Percentiles rank a stretch among this genome's conserved stretches.
Conservation (phyloP, 2,113 vertebrate species). For the Xiphophorus couchianus region DNA sequence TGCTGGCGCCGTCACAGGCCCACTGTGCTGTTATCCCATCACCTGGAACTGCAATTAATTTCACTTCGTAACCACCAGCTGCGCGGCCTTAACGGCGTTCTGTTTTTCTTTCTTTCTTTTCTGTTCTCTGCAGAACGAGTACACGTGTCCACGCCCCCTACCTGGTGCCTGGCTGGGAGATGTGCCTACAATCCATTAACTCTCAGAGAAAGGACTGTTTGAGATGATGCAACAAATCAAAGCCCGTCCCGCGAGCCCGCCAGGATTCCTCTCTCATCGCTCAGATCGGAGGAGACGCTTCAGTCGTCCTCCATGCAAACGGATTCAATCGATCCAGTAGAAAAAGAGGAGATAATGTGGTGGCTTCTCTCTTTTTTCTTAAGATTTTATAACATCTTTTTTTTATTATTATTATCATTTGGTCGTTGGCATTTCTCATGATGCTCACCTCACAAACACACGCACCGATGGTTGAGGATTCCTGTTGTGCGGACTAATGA, state of each 20-base stretch:
- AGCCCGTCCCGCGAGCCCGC: slow-evolving; percentile 15
- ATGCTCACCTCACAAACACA: slow-evolving; percentile 19
- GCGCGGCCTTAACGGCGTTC: slow-evolving; percentile 28
- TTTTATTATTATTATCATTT: not conserved
- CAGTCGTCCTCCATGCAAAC: slow-evolving; percentile 15
- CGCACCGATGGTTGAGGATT: slow-evolving; percentile 9
- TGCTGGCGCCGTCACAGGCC: slow-evolving; percentile 52
- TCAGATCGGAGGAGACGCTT: slow-evolving; percentile 32
- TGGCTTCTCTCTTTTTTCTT: slow-evolving; percentile 23
- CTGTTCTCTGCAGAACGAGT: slow-evolving; percentile 76
- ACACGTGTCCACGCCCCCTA: slow-evolving; percentile 80
- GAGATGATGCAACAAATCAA: slow-evolving; percentile 17
- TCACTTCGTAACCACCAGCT: slow-evolving; percentile 56
- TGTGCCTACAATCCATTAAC: slow-evolving; percentile 77
- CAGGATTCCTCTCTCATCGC: slow-evolving; percentile 26
- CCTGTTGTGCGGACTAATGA: slow-evolving; percentile 5
- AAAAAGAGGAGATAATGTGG: slow-evolving; percentile 15
- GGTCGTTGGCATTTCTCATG: slow-evolving; percentile 43
- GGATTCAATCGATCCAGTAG: slow-evolving; percentile 9
- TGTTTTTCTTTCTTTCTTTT: slow-evolving; percentile 16
- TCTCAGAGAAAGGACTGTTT: slow-evolving; percentile 30
- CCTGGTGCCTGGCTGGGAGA: slow-evolving; percentile 82
- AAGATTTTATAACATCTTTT: slow-evolving; percentile 42
- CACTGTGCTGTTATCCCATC: slow-evolving; percentile 65
- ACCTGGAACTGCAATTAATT: slow-evolving; percentile 67